phyloP scores from a whole-genome alignment of 2,797 vertebrate species.

The Rousettus madagascariensis region DNA sequence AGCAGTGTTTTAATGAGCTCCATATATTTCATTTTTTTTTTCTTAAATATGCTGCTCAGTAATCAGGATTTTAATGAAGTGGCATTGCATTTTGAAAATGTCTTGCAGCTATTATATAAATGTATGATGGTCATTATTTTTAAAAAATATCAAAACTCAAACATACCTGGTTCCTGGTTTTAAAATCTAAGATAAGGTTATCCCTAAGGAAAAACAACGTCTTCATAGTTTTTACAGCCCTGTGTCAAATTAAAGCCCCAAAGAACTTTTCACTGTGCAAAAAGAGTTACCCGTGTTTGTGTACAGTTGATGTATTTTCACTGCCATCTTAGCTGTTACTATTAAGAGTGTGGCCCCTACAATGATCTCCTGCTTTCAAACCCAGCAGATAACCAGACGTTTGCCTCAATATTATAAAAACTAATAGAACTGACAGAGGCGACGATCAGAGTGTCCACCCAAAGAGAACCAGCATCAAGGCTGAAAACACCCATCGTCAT shows the following conservation, averaged over 20 bases:
- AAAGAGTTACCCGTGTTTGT: background rate
- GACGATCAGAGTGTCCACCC: background rate
- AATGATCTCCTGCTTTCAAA: background rate
- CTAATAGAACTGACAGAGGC: background rate
- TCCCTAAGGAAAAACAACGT: background rate
- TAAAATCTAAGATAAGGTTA: background rate
- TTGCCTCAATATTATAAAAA: background rate
- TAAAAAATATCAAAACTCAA: background rate
- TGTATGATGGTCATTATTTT: background rate
- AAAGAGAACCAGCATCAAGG: background rate
- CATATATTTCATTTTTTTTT: background rate
- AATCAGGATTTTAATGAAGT: background rate
- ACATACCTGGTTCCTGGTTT: background rate
- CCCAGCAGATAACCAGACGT: background rate
- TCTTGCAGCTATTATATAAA: background rate
- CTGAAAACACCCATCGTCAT: background rate
- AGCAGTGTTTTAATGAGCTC: background rate
- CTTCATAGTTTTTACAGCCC: background rate
- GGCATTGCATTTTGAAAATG: background rate
- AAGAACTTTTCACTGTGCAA: background rate
- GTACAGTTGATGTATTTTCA: background rate
- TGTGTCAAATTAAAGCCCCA: constrained; percentile 6
- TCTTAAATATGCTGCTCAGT: background rate
- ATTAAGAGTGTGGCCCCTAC: background rate
- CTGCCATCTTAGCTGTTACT: background rate